Conservation (phyloP, 2,888 invertebrate genomes). For the Acrocyrtus sp. region DNA sequence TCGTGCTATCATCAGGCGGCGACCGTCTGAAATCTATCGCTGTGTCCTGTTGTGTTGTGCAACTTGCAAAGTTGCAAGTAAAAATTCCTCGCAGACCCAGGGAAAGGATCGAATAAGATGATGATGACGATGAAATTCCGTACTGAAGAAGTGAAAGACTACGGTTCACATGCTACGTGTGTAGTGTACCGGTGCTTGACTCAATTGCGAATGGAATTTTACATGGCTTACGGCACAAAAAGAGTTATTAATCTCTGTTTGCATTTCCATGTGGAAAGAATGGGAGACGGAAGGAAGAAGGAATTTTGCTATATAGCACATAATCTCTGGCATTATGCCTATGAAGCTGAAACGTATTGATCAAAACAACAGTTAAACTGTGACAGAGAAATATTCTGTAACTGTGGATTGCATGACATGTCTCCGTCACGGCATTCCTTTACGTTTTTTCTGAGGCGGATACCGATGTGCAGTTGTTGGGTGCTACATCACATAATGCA, state of each 20-base stretch:
- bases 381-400: background rate
- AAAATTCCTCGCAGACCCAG: background rate
- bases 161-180: background rate
- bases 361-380: background rate
- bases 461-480: no score
- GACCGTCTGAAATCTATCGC: background rate
- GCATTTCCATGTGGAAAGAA: background rate
- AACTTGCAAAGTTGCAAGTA: no score
- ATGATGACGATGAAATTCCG: background rate
- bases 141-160: background rate
- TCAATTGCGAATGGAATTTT: background rate
- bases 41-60: background rate
- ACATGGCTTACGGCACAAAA: background rate
- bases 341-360: no score
- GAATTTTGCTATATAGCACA: background rate
- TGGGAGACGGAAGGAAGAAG: background rate
- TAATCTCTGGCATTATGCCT: background rate
- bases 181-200: background rate
- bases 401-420: background rate
- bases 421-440: no score
- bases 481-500: no score
- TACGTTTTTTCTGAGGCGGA: no score
- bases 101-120: background rate
- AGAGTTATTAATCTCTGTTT: background rate
- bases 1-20: background rate